Evolutionary conservation across 2,888 invertebrate species (phyloP).

Genomic region (Monoplex corrugatus): DNA sequence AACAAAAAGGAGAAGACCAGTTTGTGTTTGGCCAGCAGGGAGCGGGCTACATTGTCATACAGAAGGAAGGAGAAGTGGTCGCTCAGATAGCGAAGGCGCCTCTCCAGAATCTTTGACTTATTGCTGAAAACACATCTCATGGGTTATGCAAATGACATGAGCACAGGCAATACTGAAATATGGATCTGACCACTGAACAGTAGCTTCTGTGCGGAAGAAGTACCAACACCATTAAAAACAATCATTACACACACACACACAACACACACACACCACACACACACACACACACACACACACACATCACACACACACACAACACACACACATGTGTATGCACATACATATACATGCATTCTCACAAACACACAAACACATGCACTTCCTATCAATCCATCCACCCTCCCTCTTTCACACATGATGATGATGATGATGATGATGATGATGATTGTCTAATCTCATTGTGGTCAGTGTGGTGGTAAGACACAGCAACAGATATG

Average conservation of each 20-base stretch:
- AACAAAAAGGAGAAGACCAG: constrained; percentile 94
- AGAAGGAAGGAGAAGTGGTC: constrained; percentile 93
- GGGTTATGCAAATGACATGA: neutral
- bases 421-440: too few species aligned
- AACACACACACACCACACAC: neutral
- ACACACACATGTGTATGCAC: neutral
- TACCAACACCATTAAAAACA: too few species aligned
- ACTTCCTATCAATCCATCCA: neutral
- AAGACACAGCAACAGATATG: too few species aligned
- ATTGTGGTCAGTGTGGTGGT: too few species aligned
- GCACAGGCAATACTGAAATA: neutral
- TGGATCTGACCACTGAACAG: neutral
- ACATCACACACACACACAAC: neutral
- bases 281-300: neutral
- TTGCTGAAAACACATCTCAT: constrained; percentile 77
- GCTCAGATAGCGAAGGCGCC: constrained; percentile 88
- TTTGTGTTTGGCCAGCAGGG: constrained; percentile 97
- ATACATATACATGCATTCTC: neutral
- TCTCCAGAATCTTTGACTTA: constrained; percentile 88
- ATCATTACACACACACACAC: neutral
- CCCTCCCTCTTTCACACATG: too few species aligned
- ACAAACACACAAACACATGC: neutral
- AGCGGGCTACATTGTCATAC: constrained; percentile 94
- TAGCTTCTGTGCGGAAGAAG: neutral
- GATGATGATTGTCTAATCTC: too few species aligned